phyloP scores from a whole-genome alignment of 2,797 vertebrate species.

The Buceros bicornis region DNA sequence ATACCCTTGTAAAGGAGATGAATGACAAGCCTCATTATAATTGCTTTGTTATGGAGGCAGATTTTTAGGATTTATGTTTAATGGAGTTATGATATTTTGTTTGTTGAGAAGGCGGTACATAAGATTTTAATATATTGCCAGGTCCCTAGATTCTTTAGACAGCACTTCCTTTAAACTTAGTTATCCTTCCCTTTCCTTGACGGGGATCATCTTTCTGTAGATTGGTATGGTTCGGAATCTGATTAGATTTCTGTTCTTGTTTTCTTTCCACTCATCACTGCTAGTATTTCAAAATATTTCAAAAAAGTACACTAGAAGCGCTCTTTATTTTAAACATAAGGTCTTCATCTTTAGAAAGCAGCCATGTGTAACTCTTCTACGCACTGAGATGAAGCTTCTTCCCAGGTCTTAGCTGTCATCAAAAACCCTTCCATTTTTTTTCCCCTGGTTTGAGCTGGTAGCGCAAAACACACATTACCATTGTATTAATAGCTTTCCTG shows the following conservation, averaged over 20 bases:
- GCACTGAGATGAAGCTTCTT: background rate
- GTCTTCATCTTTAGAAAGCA: background rate
- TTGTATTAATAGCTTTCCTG: background rate
- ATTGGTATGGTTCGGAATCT: background rate
- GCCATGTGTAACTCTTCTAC: background rate
- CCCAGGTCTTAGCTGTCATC: background rate
- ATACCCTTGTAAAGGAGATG: background rate
- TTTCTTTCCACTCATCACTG: background rate
- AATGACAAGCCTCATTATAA: background rate
- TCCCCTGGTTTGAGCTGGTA: background rate
- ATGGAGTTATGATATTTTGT: background rate
- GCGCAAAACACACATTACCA: background rate
- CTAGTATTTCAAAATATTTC: background rate
- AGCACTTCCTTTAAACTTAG: background rate
- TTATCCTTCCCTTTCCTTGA: background rate
- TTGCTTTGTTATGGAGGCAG: background rate
- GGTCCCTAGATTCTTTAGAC: background rate
- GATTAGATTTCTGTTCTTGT: background rate
- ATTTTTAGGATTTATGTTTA: background rate
- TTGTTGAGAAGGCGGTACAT: background rate
- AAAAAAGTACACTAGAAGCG: background rate
- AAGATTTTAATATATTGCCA: background rate
- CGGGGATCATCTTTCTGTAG: background rate
- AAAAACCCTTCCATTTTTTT: background rate
- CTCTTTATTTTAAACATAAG: background rate